Conservation (phyloP, 2,888 invertebrate genomes). For the Pterostichus niger region DNA sequence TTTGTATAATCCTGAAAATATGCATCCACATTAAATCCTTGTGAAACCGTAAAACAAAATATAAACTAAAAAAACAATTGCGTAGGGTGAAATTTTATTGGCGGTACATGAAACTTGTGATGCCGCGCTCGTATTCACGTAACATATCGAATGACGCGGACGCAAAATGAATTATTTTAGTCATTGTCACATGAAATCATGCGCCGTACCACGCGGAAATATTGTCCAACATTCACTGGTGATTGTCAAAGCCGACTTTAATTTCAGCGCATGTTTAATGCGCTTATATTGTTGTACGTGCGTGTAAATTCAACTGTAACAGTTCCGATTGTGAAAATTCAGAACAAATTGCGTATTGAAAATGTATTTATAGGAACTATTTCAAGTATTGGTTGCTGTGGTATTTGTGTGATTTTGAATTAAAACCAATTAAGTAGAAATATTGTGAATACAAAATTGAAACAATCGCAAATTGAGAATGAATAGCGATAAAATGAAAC, state of each 20-base stretch:
- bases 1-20: slow-evolving; percentile 42
- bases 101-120: slow-evolving; percentile 46
- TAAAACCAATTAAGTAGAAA: slow-evolving; percentile 44
- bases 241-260: slow-evolving; percentile 33
- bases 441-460: slow-evolving; percentile 26
- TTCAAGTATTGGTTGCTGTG: slow-evolving; percentile 15
- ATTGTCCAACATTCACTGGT: neutral
- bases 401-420: slow-evolving; percentile 43
- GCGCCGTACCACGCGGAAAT: neutral
- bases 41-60: slow-evolving; percentile 44
- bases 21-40: slow-evolving; percentile 26
- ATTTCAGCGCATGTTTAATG: slow-evolving; percentile 43
- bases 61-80: slow-evolving; percentile 49
- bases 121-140: slow-evolving; percentile 32
- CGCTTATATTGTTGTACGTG: slow-evolving; percentile 50
- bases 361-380: slow-evolving; percentile 38
- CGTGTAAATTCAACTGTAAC: slow-evolving; percentile 40
- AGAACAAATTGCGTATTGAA: slow-evolving; percentile 49
- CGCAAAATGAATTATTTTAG: slow-evolving; percentile 40
- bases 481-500: neutral
- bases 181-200: slow-evolving; percentile 37
- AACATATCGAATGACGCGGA: slow-evolving; percentile 27
- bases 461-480: slow-evolving; percentile 42
- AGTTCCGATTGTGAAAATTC: slow-evolving; percentile 48
- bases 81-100: slow-evolving; percentile 22